Base-by-base conservation (phyloP, 2,797 vertebrate species). In the Presbytis comata region DNA sequence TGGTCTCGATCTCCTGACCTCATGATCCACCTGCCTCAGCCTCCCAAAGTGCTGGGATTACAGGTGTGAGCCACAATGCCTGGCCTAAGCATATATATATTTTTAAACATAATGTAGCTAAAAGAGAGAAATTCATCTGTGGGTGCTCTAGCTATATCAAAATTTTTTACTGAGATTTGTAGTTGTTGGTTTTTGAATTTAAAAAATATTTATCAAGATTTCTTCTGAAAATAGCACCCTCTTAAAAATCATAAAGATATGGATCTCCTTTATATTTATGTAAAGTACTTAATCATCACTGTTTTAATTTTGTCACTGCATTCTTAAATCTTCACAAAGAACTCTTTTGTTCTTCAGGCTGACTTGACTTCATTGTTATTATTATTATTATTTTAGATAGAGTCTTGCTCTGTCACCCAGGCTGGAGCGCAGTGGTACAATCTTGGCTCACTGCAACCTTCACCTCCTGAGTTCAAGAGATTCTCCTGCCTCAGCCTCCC, bases 251-350 rank as follows among this genome's bases (percentile, higher is more conserved):
- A n/a, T 64, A 44, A 92, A 50, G 39, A 67, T 91, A 26, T 8
- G 61, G 70, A 11, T 79, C 93, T 76, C 50, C 67, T 92, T 72
- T 94, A 55, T 88, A 64, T 64, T 97, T 91, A 67, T 93, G 8
- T 84, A 48, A 93, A 61, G n/a, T 93, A 16, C 17, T 89, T 89
- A n/a, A 3, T 89, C 50, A 48, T 41, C 22, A 46, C 46, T 55
- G 10, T 93, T 93, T 82, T 87, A 74, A 81, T 93, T 89, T 95
- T 85, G 48, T 82, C 36, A 26, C n/a, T 81, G 12, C 81, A 14
- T 78, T 72, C 33, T 39, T 85, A 96, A 92, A 92, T 67, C 57
- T 93, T 93, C 41, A 83, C 78, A 72, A 70, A 92, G 55, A 91
- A 90, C 64, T 93, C 7, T 64, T 61, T 5, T 5, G 8, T n/a